A percentile compares a stretch with the other conserved stretches of the same genome.
phyloP scores from a whole-genome alignment of 30 jellyfish, hydroid and myxozoan species.

The Nemopilema nomurai region DNA sequence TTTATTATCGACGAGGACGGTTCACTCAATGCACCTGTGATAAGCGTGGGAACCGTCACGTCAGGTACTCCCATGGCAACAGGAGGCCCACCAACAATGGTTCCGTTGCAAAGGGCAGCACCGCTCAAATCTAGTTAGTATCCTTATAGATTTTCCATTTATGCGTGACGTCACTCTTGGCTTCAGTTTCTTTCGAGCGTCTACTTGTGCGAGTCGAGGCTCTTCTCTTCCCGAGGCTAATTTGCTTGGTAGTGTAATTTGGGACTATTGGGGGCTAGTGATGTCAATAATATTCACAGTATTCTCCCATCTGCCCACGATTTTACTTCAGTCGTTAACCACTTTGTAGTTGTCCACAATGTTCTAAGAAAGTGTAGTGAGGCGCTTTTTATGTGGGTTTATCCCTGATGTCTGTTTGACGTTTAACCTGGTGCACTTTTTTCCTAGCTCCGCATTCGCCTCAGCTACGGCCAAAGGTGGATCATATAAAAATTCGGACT shows the following conservation, averaged over 20 bases:
- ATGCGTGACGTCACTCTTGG: neutral
- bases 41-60: conserved; percentile 17
- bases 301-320: too few species aligned
- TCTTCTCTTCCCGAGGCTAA: too few species aligned
- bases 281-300: too few species aligned
- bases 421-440: neutral
- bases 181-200: neutral
- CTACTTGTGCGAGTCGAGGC: too few species aligned
- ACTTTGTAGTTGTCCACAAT: too few species aligned
- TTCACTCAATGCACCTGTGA: conserved; percentile 1
- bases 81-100: conserved; percentile 73
- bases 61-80: conserved; percentile 27
- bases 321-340: too few species aligned
- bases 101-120: conserved; percentile 54
- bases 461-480: conserved; percentile 34
- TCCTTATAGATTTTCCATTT: neutral
- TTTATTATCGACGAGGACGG: conserved; percentile 62
- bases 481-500: conserved; percentile 8
- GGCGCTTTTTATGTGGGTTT: too few species aligned
- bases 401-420: too few species aligned
- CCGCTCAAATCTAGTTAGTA: conserved; percentile 35
- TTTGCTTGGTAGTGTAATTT: too few species aligned
- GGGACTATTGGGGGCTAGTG: too few species aligned
- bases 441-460: conserved; percentile 1
- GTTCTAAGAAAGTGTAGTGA: too few species aligned